These are phyloP conservation scores for Lacerta bilineata DNA, from an alignment of 2,797 vertebrate species.

Conservation along the genomic window DNA sequence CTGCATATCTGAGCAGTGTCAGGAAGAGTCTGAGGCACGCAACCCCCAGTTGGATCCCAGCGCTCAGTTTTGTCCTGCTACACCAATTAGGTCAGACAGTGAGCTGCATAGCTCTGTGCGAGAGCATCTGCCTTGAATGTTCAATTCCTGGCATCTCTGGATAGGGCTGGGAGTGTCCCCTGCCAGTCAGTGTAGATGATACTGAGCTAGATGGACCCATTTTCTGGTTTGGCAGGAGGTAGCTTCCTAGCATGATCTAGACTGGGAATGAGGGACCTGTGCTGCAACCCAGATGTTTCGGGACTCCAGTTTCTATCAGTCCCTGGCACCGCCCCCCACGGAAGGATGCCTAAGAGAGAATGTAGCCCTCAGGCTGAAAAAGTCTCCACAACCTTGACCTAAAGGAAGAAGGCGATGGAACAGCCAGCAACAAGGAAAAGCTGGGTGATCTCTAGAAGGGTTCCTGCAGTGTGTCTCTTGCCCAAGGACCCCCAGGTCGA, in stretches of 20 bases:
- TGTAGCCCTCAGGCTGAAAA: too few species aligned
- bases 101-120: too few species aligned
- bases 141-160: too few species aligned
- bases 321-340: neutral
- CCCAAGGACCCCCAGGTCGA: neutral
- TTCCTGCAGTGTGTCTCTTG: neutral
- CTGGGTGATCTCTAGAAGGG: neutral
- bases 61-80: neutral
- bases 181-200: too few species aligned
- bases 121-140: too few species aligned
- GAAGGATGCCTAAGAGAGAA: neutral
- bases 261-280: neutral
- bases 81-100: neutral
- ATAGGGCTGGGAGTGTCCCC: too few species aligned
- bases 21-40: too few species aligned
- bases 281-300: neutral
- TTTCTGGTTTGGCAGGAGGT: too few species aligned
- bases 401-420: neutral
- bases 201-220: too few species aligned
- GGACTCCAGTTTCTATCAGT: neutral
- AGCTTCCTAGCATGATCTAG: neutral
- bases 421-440: neutral
- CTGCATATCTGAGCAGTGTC: neutral
- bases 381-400: too few species aligned
- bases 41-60: neutral